phyloP scores from a whole-genome alignment of 1,140 invertebrate genomes.

The Trachymyrmex septentrionalis region DNA sequence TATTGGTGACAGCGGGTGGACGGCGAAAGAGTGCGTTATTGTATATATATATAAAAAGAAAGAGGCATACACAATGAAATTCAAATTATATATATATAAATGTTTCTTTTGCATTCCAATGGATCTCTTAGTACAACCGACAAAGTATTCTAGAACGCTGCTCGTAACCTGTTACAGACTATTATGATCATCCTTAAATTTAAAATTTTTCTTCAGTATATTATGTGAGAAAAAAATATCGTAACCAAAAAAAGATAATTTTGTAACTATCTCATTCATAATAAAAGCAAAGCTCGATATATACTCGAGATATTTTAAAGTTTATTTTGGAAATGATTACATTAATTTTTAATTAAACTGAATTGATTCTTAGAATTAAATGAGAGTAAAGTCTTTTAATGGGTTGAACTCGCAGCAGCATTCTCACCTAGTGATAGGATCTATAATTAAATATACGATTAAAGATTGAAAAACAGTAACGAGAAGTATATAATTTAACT shows the following conservation, averaged over 20 bases:
- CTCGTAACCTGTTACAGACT: conserved; percentile 4
- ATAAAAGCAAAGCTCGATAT: not conserved
- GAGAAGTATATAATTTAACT: conserved; percentile 62
- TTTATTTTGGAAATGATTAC: conserved; percentile 7
- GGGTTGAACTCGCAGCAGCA: conserved; percentile 31
- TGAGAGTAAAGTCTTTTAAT: conserved; percentile 33
- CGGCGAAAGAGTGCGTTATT: conserved; percentile 75
- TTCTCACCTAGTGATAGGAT: conserved; percentile 34
- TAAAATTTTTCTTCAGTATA: not conserved
- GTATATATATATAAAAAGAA: conserved; percentile 75
- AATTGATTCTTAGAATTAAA: not conserved
- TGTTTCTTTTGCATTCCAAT: conserved; percentile 81
- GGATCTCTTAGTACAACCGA: conserved; percentile 73
- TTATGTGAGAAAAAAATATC: not conserved
- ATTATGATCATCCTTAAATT: not conserved
- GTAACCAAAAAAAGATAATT: conserved; percentile 4
- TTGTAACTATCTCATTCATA: not conserved
- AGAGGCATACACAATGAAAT: conserved; percentile 82
- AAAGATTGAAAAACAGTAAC: conserved; percentile 12
- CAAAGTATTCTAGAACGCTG: conserved; percentile 51
- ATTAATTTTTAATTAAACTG: not conserved
- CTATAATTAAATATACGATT: conserved; percentile 47
- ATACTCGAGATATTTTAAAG: not conserved
- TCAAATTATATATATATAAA: conserved; percentile 74
- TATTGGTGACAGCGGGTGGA: conserved; percentile 66